phyloP scores from a whole-genome alignment of 2,888 invertebrate genomes.

The Acleris laterana region DNA sequence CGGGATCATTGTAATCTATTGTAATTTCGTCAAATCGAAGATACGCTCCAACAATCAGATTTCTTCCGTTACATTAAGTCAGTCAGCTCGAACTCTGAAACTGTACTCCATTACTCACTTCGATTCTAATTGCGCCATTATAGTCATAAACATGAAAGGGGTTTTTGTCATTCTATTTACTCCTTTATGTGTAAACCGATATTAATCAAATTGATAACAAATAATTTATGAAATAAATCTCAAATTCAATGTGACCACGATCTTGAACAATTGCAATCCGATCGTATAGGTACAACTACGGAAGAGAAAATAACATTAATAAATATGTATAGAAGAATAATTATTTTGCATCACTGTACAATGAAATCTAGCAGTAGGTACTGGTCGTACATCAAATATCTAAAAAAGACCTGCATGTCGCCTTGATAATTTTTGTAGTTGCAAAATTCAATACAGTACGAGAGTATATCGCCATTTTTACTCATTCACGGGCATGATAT shows the following conservation, averaged over 20 bases:
- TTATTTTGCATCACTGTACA: no score
- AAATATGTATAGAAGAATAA: no score
- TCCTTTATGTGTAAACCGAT: conserved; percentile 3
- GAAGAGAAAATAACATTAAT: no score
- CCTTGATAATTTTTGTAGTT: no score
- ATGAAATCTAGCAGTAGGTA: no score
- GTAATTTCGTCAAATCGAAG: conserved; percentile 26
- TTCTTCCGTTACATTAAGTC: conserved; percentile 35
- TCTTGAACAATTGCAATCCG: no score
- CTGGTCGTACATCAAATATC: no score
- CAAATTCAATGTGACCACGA: no score
- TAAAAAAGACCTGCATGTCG: no score
- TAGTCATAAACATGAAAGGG: conserved; percentile 24
- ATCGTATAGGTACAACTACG: no score
- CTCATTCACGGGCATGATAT: background rate
- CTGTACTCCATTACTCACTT: conserved; percentile 31
- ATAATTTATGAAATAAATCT: no score
- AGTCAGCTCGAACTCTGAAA: conserved; percentile 28
- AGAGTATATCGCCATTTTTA: background rate
- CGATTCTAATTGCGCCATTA: conserved; percentile 14
- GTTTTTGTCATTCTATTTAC: conserved; percentile 7
- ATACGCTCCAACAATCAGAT: conserved; percentile 29
- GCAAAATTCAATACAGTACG: background rate
- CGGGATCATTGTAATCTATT: conserved; percentile 27
- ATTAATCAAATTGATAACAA: background rate